These are phyloP conservation scores for Fragum sueziense DNA, from an alignment of 2,888 invertebrate species.

Conservation along the genomic window DNA sequence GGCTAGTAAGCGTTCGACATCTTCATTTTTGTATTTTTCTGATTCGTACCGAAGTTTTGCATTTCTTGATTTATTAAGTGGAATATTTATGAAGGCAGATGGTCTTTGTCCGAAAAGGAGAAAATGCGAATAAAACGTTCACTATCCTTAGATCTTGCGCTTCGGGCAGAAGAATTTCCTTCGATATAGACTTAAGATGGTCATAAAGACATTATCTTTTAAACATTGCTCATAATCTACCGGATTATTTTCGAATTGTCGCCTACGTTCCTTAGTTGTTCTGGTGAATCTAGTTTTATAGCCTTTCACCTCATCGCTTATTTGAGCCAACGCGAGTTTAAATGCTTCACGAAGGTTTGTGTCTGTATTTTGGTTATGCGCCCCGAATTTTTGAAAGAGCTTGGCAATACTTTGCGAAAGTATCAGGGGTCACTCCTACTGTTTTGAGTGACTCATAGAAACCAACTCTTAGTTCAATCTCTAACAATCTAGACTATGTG, in stretches of 20 bases:
- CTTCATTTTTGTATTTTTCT: not conserved
- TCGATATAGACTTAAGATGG: not conserved
- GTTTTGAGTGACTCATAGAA: not conserved
- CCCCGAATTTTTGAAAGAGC: not conserved
- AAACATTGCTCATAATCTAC: not conserved
- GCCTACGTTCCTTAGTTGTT: conserved; percentile 1
- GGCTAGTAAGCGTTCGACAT: not conserved
- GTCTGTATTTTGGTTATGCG: not conserved
- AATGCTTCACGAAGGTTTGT: not conserved
- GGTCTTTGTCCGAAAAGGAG: not conserved
- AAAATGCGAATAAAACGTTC: conserved; percentile 5
- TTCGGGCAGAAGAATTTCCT: not conserved
- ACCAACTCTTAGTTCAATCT: not conserved
- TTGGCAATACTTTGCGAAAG: conserved; percentile 3
- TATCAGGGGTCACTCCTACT: not conserved
- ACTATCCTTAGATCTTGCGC: not conserved
- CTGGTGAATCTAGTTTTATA: not conserved
- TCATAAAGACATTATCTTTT: not conserved
- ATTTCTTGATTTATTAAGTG: not conserved
- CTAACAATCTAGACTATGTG: not conserved
- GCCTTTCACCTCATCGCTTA: not conserved
- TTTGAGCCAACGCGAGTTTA: not conserved
- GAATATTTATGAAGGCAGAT: not conserved
- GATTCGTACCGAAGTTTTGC: not conserved
- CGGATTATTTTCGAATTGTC: conserved; percentile 1